Conservation (phyloP, 2,113 vertebrate genomes). For the pig (Sus scrofa) region DNA sequence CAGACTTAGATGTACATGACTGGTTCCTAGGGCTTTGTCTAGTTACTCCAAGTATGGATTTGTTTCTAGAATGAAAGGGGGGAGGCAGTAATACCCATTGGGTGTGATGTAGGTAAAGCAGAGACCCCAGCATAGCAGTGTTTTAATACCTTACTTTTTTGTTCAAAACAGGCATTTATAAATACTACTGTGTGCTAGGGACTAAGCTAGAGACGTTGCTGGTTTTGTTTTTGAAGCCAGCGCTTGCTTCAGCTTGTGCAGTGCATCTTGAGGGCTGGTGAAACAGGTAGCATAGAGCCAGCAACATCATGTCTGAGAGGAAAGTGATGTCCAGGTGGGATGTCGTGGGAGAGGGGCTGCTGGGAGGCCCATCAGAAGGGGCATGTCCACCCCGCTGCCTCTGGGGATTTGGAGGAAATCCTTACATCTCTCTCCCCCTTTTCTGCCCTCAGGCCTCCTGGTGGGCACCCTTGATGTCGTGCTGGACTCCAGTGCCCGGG, state of each 20-base stretch:
- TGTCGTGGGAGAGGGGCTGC: neutral
- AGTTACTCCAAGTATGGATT: neutral
- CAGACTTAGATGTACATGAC: neutral
- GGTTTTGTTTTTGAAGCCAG: neutral
- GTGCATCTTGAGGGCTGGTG: neutral
- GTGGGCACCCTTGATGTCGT: slow-evolving; percentile 98
- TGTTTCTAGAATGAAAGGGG: neutral
- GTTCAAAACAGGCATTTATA: neutral
- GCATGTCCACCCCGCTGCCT: rapidly evolving
- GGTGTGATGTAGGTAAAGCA: neutral
- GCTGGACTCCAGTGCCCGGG: slow-evolving; percentile 97
- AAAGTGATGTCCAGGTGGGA: neutral
- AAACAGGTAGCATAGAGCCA: neutral
- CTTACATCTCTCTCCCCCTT: slow-evolving; percentile 3
- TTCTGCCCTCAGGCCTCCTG: slow-evolving; percentile 91
- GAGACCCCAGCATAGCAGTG: neutral
- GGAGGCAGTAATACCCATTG: neutral
- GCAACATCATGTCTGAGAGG: neutral
- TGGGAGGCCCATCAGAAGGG: neutral
- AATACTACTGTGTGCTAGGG: neutral
- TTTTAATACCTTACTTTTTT: neutral
- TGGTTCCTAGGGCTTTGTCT: neutral
- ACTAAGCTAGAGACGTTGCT: neutral
- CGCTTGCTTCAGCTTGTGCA: too few relatives aligned
- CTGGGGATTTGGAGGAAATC: neutral